phyloP scores from a whole-genome alignment of 92 coral and sea anemone genomes.

The Pocillopora meandrina region DNA sequence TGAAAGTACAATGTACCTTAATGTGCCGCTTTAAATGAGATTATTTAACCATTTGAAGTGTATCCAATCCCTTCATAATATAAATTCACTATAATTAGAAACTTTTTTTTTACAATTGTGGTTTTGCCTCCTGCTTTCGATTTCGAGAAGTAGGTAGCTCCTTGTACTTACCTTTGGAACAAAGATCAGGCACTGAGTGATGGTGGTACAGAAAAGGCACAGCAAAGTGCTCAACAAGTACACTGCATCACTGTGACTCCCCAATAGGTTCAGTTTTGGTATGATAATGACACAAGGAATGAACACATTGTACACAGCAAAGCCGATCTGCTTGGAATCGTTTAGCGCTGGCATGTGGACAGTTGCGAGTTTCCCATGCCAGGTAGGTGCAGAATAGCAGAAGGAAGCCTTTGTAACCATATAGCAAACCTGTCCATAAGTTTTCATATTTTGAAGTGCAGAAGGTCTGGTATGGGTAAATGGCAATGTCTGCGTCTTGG shows the following conservation, averaged over 20 bases:
- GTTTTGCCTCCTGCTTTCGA: not conserved
- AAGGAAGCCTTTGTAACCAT: constrained; percentile 74
- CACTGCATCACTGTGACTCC: constrained; percentile 50
- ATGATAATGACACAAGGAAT: constrained; percentile 77
- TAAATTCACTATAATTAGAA: not conserved
- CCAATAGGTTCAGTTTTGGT: constrained; percentile 66
- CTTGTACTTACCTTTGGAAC: constrained; percentile 64
- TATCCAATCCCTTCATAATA: no score
- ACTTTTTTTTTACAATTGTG: not conserved
- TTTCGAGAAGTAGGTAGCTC: no score
- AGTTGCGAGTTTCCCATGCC: constrained; percentile 83
- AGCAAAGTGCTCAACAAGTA: constrained; percentile 62
- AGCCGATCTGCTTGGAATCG: constrained; percentile 76
- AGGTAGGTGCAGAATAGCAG: constrained; percentile 75
- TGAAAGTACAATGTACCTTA: no score
- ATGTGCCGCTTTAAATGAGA: no score
- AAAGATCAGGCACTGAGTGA: constrained; percentile 78
- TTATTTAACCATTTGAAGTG: no score
- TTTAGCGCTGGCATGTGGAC: constrained; percentile 66
- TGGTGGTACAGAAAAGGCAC: constrained; percentile 77
- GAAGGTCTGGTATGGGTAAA: constrained; percentile 48
- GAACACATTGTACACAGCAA: constrained; percentile 78
- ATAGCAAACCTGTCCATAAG: constrained; percentile 65
- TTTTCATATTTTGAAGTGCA: constrained; percentile 68
- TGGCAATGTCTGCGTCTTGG: constrained; percentile 40